phyloP scores from a whole-genome alignment of 2,797 vertebrate species.

The Sebastes kiyomatsui region DNA sequence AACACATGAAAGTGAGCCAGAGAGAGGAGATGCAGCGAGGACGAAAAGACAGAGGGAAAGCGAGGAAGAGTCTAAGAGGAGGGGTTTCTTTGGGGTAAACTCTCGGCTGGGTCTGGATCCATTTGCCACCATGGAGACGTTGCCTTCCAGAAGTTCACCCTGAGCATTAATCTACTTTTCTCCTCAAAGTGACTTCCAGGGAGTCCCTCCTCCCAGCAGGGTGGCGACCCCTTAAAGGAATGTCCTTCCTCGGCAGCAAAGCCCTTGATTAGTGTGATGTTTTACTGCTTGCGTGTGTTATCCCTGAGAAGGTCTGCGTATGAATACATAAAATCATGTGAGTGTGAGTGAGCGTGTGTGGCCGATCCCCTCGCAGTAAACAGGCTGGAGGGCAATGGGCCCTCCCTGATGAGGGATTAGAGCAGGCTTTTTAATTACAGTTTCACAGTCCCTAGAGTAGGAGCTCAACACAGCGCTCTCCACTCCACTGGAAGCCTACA shows the following conservation, averaged over 20 bases:
- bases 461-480: conserved; percentile 43
- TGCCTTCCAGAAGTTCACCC: conserved; percentile 45
- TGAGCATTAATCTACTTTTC: conserved; percentile 56
- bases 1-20: conserved; percentile 23
- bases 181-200: conserved; percentile 55
- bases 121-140: conserved; percentile 11
- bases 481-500: conserved; percentile 37
- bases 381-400: conserved; percentile 65
- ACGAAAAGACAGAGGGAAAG: neutral
- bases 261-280: conserved; percentile 45
- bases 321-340: conserved; percentile 44
- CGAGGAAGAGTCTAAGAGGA: conserved; percentile 1
- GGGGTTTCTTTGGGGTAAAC: conserved; percentile 28
- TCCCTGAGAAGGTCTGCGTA: conserved; percentile 38
- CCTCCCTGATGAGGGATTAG: conserved; percentile 74
- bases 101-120: conserved; percentile 7
- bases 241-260: conserved; percentile 19
- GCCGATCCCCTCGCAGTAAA: conserved; percentile 65
- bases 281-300: conserved; percentile 44
- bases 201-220: conserved; percentile 27
- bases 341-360: conserved; percentile 52
- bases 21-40: neutral
- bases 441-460: conserved; percentile 56
- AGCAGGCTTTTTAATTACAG: conserved; percentile 75
- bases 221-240: conserved; percentile 4